A percentile compares a stretch with the other conserved stretches of the same genome.
Evolutionary conservation across 1,140 invertebrate genomes (phyloP).

Genomic region (Heliconius hermathena): DNA sequence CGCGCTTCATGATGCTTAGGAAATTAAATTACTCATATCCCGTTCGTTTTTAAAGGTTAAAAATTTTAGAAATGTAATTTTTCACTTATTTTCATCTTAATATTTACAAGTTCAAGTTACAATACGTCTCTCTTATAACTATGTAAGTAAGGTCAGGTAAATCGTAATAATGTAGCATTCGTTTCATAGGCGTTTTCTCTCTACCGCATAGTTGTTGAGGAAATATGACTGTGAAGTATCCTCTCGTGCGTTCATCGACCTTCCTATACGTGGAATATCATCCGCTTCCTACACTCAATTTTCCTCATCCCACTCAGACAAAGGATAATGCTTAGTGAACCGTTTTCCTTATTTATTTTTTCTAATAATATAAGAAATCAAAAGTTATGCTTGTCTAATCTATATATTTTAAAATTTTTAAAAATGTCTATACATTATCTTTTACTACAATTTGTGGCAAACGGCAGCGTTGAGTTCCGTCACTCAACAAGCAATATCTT

Average conservation of each 20-base stretch:
- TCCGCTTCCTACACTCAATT: conserved; percentile 17
- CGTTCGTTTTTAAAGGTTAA: not conserved
- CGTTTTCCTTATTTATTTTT: not conserved
- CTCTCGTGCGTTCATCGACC: conserved; percentile 25
- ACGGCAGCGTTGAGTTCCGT: no score
- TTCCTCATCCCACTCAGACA: conserved; percentile 13
- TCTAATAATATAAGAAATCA: not conserved
- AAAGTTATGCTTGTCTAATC: not conserved
- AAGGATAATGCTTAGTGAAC: conserved; percentile 3
- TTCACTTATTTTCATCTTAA: not conserved
- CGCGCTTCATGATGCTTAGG: conserved; percentile 13
- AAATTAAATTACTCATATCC: conserved; percentile 30
- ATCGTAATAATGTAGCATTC: not conserved
- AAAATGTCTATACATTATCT: not conserved
- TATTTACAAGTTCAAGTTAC: not conserved
- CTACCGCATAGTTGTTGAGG: conserved; percentile 16
- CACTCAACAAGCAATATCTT: no score
- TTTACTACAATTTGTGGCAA: no score
- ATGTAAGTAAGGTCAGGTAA: not conserved
- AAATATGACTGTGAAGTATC: conserved; percentile 27
- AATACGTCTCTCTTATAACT: no score
- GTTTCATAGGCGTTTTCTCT: conserved; percentile 4
- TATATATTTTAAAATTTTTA: not conserved
- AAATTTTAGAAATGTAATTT: not conserved
- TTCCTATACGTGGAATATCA: conserved; percentile 25